Evolutionary conservation across 2,797 vertebrate genomes (phyloP), one percentile per base, ranked within the genome.

Genomic region (Sus cebifrons): DNA sequence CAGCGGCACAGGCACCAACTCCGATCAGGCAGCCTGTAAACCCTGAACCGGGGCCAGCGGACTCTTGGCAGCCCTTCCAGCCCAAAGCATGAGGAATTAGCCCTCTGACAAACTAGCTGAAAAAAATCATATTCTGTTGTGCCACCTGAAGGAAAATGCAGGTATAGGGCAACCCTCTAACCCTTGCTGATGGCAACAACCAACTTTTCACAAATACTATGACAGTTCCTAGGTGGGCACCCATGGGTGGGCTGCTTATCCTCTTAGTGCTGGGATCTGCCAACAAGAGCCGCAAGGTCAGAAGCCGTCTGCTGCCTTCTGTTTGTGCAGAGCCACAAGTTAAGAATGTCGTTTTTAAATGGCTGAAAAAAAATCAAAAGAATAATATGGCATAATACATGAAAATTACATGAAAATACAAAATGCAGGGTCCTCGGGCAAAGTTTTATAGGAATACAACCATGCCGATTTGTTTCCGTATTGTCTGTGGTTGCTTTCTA

Each of bases 1-100:
- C 68, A 91, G 52, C 27, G 62, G 29, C 79, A 87, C 40, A 87
- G 79, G 49, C 86, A 85, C 18, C 82, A 81, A 71, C 60, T 73
- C 29, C 27, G 25, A 84, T 70, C 56, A 78, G 77, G 79, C 14
- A 87, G 56, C 21, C 54, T 75, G 56, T 73, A 40, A 92, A 70
- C 21, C 68, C 65, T 95, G 92, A 91, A 82, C 65, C 36, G 54
- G 25, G 58, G 62, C 85, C 67, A 94, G 32, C 52, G 25, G 86
- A 81, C 56, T 89, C 74, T 36, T 81, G 89, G 86, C 56, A 91
- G 32, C n/a, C 84, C 70, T 95, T 91, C 58, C 62, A 81, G 78
- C 89, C 86, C 44, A 67, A 90, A 95, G 40, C 18, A 78, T 29
- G 18, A 44, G 14, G 29, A 83, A 86, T 77, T 77, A 94, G 86